Evolutionary conservation across 2,113 vertebrate genomes (phyloP).

Genomic region (Paedocypris sp.): DNA sequence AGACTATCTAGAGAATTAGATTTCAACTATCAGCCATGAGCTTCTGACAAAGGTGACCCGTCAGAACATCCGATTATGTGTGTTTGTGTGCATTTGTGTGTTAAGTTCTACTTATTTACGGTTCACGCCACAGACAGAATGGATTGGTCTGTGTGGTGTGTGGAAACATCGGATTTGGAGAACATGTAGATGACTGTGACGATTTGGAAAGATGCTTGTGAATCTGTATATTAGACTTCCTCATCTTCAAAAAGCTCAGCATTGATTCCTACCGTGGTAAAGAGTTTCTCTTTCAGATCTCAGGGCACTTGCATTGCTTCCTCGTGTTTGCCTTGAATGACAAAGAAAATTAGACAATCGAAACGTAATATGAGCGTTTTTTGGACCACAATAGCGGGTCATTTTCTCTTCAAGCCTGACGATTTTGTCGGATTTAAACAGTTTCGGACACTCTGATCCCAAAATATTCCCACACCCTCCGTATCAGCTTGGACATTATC

Average conservation of each 20-base stretch:
- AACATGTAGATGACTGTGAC: no score
- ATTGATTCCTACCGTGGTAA: background rate
- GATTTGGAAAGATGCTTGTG: no score
- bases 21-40: no score
- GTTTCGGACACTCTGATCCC: background rate
- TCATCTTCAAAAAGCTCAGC: constrained; percentile 2
- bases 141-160: background rate
- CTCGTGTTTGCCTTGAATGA: no score
- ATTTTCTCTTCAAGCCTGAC: no score
- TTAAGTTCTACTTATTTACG: background rate
- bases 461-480: background rate
- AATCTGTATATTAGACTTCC: no score
- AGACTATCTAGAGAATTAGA: no score
- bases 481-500: background rate
- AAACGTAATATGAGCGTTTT: background rate
- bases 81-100: background rate
- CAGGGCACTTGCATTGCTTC: background rate
- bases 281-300: background rate
- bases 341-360: no score
- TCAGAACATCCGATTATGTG: background rate
- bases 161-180: background rate
- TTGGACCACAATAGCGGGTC: no score
- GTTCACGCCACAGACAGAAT: background rate
- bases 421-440: no score
- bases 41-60: no score